A percentile compares a stretch with the other conserved stretches of the same genome.
Evolutionary conservation across 2,797 vertebrate genomes (phyloP).

Genomic region (Scyliorhinus canicula): DNA sequence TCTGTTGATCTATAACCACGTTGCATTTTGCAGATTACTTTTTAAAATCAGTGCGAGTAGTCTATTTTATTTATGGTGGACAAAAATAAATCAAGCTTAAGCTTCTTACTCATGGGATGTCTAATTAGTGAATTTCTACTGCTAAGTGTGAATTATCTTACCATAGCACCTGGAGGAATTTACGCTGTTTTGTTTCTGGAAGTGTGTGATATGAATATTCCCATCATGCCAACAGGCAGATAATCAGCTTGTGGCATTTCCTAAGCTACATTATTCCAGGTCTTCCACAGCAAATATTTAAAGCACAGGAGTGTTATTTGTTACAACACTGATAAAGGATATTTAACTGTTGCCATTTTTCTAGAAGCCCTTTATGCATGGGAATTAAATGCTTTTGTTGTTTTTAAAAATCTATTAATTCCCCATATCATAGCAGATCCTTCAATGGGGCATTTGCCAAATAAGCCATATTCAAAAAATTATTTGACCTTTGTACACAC

Average conservation of each 20-base stretch:
- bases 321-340: constrained; percentile 62
- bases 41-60: neutral
- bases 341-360: constrained; percentile 50
- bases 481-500: neutral
- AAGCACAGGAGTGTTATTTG: constrained; percentile 79
- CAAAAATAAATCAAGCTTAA: neutral
- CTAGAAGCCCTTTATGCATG: constrained; percentile 27
- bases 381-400: constrained; percentile 32
- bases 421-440: constrained; percentile 4
- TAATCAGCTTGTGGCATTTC: constrained; percentile 77
- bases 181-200: constrained; percentile 58
- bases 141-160: constrained; percentile 59
- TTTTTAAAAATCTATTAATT: neutral
- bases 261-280: constrained; percentile 79
- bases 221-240: constrained; percentile 75
- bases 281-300: constrained; percentile 82
- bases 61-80: neutral
- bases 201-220: constrained; percentile 71
- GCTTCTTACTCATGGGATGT: constrained; percentile 54
- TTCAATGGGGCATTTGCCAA: neutral
- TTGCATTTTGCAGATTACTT: neutral
- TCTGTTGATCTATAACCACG: neutral
- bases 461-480: neutral
- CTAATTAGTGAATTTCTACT: constrained; percentile 66
- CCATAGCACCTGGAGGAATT: constrained; percentile 66